Evolutionary conservation across 2,113 vertebrate genomes (phyloP).

Genomic region (Zosterops borbonicus): DNA sequence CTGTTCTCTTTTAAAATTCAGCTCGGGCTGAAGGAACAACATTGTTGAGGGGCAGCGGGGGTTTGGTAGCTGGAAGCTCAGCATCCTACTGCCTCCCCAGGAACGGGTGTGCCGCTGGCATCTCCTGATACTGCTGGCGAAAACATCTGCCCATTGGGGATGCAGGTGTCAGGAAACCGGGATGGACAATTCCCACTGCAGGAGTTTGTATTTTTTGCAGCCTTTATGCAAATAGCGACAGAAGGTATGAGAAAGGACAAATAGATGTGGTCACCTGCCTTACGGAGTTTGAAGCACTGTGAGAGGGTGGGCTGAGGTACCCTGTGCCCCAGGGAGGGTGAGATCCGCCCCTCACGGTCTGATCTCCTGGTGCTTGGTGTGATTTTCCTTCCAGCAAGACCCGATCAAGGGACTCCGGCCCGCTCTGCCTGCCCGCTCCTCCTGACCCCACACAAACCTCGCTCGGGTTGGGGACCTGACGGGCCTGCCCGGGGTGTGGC

Average conservation of each 20-base stretch:
- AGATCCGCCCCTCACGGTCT: background rate
- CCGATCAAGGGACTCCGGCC: background rate
- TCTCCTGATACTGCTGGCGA: background rate
- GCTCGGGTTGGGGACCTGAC: background rate
- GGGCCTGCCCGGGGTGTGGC: background rate
- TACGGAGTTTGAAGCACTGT: background rate
- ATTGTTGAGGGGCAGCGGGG: too few relatives aligned
- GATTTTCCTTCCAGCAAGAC: background rate
- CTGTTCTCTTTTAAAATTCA: background rate
- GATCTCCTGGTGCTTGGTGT: too few relatives aligned
- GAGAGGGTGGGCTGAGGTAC: background rate
- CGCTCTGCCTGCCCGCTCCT: background rate
- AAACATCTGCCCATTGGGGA: background rate
- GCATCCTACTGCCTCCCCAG: background rate
- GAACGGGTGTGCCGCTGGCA: background rate
- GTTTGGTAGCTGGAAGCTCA: background rate
- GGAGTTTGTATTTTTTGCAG: background rate
- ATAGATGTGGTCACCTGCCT: background rate
- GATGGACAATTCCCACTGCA: background rate
- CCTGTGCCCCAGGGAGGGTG: background rate
- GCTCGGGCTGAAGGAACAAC: background rate
- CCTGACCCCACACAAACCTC: background rate
- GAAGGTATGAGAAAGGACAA: too few relatives aligned
- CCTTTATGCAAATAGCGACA: background rate
- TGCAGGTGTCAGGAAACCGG: background rate